Evolutionary conservation across 2,888 invertebrate genomes (phyloP).

Genomic region (Peribatodes rhomboidaria): DNA sequence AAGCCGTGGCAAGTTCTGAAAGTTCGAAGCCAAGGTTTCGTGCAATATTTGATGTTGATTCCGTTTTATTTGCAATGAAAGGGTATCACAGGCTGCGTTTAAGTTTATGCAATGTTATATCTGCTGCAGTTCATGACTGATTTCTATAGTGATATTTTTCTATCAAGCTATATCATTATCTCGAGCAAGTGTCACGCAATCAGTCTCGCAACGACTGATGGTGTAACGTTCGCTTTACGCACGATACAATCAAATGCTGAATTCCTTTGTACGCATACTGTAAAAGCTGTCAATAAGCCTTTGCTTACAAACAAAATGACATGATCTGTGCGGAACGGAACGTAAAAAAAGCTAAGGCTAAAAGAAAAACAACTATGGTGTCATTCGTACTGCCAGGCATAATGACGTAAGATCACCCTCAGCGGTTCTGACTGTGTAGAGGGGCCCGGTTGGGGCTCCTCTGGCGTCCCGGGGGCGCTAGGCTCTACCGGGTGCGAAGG

Average conservation of each 20-base stretch:
- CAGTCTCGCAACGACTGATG: slow-evolving; percentile 42
- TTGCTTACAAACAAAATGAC: slow-evolving; percentile 53
- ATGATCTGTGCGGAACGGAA: slow-evolving; percentile 74
- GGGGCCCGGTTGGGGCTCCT: slow-evolving; percentile 73
- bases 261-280: slow-evolving; percentile 74
- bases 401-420: slow-evolving; percentile 84
- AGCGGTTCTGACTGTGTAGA: slow-evolving; percentile 72
- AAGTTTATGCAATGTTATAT: neutral
- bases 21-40: neutral
- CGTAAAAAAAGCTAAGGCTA: slow-evolving; percentile 76
- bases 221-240: slow-evolving; percentile 52
- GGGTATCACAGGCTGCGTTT: neutral
- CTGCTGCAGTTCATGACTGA: neutral
- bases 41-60: neutral
- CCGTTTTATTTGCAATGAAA: neutral
- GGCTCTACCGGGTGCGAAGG: slow-evolving; percentile 58
- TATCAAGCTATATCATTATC: slow-evolving; percentile 22
- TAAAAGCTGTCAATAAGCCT: slow-evolving; percentile 65
- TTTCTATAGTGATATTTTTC: slow-evolving; percentile 11
- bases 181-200: slow-evolving; percentile 48
- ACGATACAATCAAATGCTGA: slow-evolving; percentile 79
- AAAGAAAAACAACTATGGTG: slow-evolving; percentile 81
- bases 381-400: slow-evolving; percentile 86
- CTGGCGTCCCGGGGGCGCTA: slow-evolving; percentile 55
- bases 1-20: neutral